phyloP scores from a whole-genome alignment of 2,797 vertebrate species.

The Mus caroli region DNA sequence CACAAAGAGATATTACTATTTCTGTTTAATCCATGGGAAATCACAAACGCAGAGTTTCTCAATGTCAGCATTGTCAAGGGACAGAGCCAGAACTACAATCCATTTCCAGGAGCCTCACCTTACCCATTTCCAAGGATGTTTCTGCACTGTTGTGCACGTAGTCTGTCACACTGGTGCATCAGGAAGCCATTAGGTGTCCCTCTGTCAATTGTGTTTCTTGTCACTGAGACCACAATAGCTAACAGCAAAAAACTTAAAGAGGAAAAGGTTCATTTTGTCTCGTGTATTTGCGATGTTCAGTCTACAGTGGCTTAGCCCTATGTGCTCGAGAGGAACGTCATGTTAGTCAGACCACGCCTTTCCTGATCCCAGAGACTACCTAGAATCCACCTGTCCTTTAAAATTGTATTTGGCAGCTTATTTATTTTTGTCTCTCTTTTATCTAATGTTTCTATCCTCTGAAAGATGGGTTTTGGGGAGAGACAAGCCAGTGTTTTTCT shows the following conservation, averaged over 20 bases:
- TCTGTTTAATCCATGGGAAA: neutral
- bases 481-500: neutral
- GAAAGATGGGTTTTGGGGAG: neutral
- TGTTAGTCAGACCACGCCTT: neutral
- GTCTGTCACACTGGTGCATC: fast-evolving
- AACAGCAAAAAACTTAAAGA: neutral
- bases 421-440: neutral
- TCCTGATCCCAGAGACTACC: neutral
- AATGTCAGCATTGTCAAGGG: neutral
- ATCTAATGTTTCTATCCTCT: neutral
- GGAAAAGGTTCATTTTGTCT: neutral
- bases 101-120: neutral
- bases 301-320: neutral
- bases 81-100: neutral
- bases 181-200: too few species aligned
- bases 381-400: neutral
- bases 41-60: neutral
- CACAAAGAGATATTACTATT: neutral
- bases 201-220: neutral
- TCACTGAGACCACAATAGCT: neutral
- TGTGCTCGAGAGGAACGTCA: neutral
- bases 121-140: fast-evolving
- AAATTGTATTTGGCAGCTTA: neutral
- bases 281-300: neutral
- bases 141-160: fast-evolving